Conservation (phyloP, 1,140 invertebrate species). For the Monomorium pharaonis region DNA sequence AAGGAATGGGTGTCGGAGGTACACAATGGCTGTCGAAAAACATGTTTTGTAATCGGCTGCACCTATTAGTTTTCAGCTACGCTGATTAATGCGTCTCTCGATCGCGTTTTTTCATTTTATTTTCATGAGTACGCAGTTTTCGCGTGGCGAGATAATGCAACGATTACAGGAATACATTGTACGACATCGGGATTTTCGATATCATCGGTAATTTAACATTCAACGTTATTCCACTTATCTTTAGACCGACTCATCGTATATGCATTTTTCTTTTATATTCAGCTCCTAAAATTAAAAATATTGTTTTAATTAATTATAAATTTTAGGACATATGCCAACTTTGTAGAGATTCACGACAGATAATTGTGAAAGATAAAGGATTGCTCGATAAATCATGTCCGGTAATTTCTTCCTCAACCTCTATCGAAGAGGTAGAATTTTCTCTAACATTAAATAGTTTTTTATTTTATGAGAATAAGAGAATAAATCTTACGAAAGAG, state of each 20-base stretch:
- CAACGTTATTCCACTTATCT: not conserved
- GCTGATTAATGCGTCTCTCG: constrained; percentile 19
- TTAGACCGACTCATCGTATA: not conserved
- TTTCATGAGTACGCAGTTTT: constrained; percentile 34
- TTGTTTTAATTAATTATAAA: not conserved
- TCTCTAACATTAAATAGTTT: not conserved
- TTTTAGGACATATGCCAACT: not conserved
- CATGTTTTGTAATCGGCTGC: not conserved
- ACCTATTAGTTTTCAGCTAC: not conserved
- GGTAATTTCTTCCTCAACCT: not conserved
- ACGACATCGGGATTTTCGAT: constrained; percentile 10
- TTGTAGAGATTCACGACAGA: not conserved
- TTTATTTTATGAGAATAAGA: constrained; percentile 15
- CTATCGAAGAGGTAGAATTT: not conserved
- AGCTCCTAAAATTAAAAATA: not conserved
- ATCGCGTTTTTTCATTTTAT: constrained; percentile 30
- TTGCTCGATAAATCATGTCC: constrained; percentile 1
- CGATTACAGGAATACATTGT: constrained; percentile 23
- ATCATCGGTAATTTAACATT: not conserved
- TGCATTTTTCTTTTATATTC: not conserved
- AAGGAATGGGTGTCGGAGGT: not conserved
- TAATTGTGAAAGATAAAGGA: not conserved
- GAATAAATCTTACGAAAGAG: not conserved
- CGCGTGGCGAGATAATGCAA: constrained; percentile 10
- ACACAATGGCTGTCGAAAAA: not conserved